A percentile compares a stretch with the other conserved stretches of the same genome.
Conservation (phyloP, 2,888 invertebrate species). For the Auanema sp. region DNA sequence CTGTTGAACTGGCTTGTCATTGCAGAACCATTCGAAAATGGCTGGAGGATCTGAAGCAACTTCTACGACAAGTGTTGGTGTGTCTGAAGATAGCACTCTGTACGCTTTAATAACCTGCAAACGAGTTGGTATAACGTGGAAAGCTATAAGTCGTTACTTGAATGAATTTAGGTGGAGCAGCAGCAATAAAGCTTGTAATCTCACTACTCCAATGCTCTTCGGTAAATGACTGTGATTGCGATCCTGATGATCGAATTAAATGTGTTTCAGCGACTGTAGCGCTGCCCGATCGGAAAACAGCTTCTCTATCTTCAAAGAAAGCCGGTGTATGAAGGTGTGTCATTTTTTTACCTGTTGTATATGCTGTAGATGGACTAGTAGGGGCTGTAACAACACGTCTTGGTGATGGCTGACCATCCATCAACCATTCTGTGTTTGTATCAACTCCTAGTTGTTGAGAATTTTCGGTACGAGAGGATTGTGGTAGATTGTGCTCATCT, state of each 20-base stretch:
- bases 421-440: slow-evolving; percentile 17
- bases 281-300: slow-evolving; percentile 42
- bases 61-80: slow-evolving; percentile 60
- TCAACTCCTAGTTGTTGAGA: slow-evolving; percentile 17
- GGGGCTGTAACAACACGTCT: slow-evolving; percentile 24
- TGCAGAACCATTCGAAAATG: slow-evolving; percentile 56
- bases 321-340: background rate
- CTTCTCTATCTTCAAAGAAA: slow-evolving; percentile 50
- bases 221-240: slow-evolving; percentile 47
- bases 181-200: slow-evolving; percentile 60
- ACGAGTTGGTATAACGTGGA: background rate
- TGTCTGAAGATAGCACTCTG: slow-evolving; percentile 56
- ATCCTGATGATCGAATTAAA: slow-evolving; percentile 41
- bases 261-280: slow-evolving; percentile 49
- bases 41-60: slow-evolving; percentile 55
- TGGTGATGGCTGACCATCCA: slow-evolving; percentile 19
- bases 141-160: slow-evolving; percentile 26
- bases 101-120: slow-evolving; percentile 62
- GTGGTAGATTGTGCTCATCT: background rate
- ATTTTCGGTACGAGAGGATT: no score
- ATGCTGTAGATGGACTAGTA: slow-evolving; percentile 27
- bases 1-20: slow-evolving; percentile 55
- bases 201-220: slow-evolving; percentile 63
- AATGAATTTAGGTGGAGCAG: slow-evolving; percentile 61
- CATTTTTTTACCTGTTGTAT: slow-evolving; percentile 20